A percentile compares a stretch with the other conserved stretches of the same genome.
phyloP scores from a whole-genome alignment of 2,113 vertebrate species.

The Poeciliopsis retropinna region DNA sequence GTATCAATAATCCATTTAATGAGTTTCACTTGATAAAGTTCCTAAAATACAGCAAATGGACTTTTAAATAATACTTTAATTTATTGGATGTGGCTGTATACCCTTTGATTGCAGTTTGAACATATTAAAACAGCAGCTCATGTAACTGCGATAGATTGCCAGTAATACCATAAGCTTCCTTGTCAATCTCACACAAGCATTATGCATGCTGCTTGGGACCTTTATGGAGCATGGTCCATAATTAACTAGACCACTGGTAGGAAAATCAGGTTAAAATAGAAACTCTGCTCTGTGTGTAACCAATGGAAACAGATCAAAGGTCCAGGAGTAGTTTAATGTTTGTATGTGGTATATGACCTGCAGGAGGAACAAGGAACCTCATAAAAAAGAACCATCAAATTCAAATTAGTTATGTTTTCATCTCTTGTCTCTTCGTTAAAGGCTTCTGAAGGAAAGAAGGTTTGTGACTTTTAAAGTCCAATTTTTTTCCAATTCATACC shows the following conservation, averaged over 20 bases:
- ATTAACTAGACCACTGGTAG: conserved; percentile 13
- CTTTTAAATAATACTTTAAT: too few relatives aligned
- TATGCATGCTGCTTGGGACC: not conserved
- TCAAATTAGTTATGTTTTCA: conserved; percentile 12
- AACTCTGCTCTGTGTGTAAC: not conserved
- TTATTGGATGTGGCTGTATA: not conserved
- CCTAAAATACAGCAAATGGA: too few relatives aligned
- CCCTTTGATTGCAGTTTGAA: not conserved
- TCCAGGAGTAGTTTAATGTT: conserved; percentile 18
- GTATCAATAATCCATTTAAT: too few relatives aligned
- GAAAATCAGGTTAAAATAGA: conserved; percentile 4
- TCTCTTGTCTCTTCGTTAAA: conserved; percentile 4
- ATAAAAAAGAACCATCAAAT: conserved; percentile 20
- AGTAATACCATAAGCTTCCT: not conserved
- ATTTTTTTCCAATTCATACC: conserved; percentile 11
- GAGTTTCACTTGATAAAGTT: too few relatives aligned
- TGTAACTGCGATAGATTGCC: not conserved
- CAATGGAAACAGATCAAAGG: conserved; percentile 21
- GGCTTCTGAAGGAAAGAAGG: not conserved
- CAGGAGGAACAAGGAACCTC: not conserved
- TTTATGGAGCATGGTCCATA: conserved; percentile 3
- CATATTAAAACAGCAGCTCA: not conserved
- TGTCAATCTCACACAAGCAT: not conserved
- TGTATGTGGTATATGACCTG: conserved; percentile 10
- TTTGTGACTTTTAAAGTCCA: conserved; percentile 45